A percentile compares a stretch with the other conserved stretches of the same genome.
Conservation (phyloP, 1,140 invertebrate genomes). For the Saccostrea glomerata region DNA sequence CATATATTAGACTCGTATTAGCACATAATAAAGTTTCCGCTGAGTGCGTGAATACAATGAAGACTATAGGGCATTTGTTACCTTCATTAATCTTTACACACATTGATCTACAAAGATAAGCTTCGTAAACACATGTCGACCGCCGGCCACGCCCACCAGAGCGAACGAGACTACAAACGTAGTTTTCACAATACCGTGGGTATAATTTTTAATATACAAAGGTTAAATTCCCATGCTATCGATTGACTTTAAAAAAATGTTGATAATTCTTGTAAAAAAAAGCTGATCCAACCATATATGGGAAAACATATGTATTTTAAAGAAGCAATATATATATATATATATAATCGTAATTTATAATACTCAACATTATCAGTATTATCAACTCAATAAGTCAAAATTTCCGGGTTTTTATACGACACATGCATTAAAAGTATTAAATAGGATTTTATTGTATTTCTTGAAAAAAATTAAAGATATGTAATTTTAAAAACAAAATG, state of each 20-base stretch:
- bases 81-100: slow-evolving; percentile 34
- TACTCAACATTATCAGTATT: too few relatives aligned
- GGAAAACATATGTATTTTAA: too few relatives aligned
- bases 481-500: too few relatives aligned
- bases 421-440: too few relatives aligned
- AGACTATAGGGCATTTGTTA: slow-evolving; percentile 18
- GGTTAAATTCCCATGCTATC: slow-evolving; percentile 1
- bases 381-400: too few relatives aligned
- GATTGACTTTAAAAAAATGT: background rate
- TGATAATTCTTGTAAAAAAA: background rate
- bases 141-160: background rate
- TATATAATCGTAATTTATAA: too few relatives aligned
- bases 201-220: slow-evolving; percentile 15
- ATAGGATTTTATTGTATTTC: too few relatives aligned
- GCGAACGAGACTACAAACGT: background rate
- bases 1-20: slow-evolving; percentile 32
- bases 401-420: too few relatives aligned
- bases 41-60: background rate
- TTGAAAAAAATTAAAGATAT: too few relatives aligned
- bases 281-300: too few relatives aligned
- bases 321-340: too few relatives aligned
- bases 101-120: slow-evolving; percentile 14
- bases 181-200: background rate
- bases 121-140: slow-evolving; percentile 35
- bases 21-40: slow-evolving; percentile 27